A percentile compares a stretch with the other conserved stretches of the same genome.
Evolutionary conservation across 2,797 vertebrate species (phyloP).

Genomic region (Pantherophis vulpinus): DNA sequence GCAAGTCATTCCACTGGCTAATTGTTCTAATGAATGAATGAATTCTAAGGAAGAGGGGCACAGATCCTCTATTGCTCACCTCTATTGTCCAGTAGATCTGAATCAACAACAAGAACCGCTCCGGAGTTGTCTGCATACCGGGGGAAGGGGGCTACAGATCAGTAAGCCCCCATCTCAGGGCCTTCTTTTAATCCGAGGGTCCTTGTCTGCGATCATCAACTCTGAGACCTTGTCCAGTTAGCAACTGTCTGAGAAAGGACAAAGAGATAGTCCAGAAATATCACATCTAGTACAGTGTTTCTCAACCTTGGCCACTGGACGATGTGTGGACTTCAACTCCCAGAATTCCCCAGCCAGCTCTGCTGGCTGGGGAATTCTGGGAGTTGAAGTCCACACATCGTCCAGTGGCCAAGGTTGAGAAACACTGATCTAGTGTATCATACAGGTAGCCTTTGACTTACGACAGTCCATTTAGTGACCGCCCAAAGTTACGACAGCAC

Average conservation of each 20-base stretch:
- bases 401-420: too few species aligned
- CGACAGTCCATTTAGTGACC: not conserved
- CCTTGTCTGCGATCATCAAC: not conserved
- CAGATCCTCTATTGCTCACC: not conserved
- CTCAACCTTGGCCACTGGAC: too few species aligned
- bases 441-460: not conserved
- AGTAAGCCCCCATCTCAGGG: not conserved
- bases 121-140: not conserved
- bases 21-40: too few species aligned
- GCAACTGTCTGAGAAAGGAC: not conserved
- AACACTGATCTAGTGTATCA: not conserved
- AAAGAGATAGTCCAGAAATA: not conserved
- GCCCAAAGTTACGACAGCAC: not conserved
- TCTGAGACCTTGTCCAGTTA: not conserved
- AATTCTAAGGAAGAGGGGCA: too few species aligned
- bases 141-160: accelerated
- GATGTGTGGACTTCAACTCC: too few species aligned
- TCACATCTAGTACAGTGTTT: not conserved
- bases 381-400: too few species aligned
- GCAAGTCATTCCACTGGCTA: too few species aligned
- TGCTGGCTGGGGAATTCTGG: too few species aligned
- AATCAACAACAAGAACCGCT: not conserved
- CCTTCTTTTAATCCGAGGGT: too few species aligned
- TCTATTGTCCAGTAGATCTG: not conserved
- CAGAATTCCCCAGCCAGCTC: too few species aligned